Evolutionary conservation across 53 echinoderm and acorn worm species (phyloP).

Genomic region (Echinometra lucunter): DNA sequence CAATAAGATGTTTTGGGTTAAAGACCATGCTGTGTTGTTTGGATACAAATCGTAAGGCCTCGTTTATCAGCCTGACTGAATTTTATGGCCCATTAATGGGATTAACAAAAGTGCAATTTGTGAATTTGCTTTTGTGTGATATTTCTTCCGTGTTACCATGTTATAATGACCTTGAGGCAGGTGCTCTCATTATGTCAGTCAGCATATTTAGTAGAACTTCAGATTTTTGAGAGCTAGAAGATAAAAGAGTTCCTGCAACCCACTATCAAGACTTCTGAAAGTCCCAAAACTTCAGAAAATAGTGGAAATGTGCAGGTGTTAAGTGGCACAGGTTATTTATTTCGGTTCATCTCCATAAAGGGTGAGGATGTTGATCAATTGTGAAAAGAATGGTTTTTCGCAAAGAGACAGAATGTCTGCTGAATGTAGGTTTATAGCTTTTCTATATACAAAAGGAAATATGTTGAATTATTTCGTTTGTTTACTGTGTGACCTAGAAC

Average conservation of each 20-base stretch:
- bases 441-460: background rate
- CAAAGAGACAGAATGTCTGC: background rate
- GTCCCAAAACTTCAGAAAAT: background rate
- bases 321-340: background rate
- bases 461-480: conserved; percentile 36
- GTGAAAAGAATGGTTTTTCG: background rate
- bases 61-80: conserved; percentile 48
- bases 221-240: background rate
- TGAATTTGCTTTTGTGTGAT: background rate
- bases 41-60: conserved; percentile 12
- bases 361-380: background rate
- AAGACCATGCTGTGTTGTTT: conserved; percentile 28
- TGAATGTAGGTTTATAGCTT: conserved; percentile 13
- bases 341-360: conserved; percentile 23
- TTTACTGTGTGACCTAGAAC: conserved; percentile 44
- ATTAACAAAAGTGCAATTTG: conserved; percentile 12
- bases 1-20: background rate
- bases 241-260: background rate
- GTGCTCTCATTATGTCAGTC: background rate
- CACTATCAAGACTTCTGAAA: background rate
- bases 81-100: conserved; percentile 53
- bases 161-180: conserved; percentile 6
- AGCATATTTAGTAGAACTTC: too few relatives aligned
- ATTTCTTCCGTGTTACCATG: background rate
- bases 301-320: background rate